A percentile compares a stretch with the other conserved stretches of the same genome.
These are phyloP conservation scores for Brachypodius melanocephalos DNA, from an alignment of 2,113 vertebrate species.

Conservation along the genomic window DNA sequence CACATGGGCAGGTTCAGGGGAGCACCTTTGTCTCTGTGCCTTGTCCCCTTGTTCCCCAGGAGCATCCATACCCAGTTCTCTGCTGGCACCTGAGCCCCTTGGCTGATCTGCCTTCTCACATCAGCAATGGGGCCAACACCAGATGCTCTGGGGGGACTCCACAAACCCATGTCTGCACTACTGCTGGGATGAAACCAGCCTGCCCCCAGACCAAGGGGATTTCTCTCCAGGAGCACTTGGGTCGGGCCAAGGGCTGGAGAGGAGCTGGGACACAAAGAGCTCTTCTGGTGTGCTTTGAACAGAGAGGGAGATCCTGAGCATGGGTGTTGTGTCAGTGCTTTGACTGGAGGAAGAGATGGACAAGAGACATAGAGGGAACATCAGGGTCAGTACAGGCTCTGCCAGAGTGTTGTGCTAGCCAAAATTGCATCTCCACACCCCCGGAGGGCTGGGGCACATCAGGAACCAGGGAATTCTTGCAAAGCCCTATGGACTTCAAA, in stretches of 20 bases:
- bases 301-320: neutral
- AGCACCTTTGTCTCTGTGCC: neutral
- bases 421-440: neutral
- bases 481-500: neutral
- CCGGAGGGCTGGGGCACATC: neutral
- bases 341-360: neutral
- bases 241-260: neutral
- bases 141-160: neutral
- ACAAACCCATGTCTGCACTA: fast-evolving
- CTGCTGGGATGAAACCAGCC: neutral
- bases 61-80: neutral
- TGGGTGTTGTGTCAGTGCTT: neutral
- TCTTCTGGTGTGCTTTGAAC: neutral
- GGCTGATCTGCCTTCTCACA: neutral
- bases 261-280: neutral
- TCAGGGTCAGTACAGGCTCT: neutral
- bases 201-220: neutral
- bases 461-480: neutral
- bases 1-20: neutral
- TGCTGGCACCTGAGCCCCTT: neutral
- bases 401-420: neutral
- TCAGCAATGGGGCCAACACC: neutral
- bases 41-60: neutral
- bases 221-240: neutral
- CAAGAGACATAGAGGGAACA: neutral